Evolutionary conservation across 2,797 vertebrate species (phyloP), one percentile per base, ranked within the genome.

Genomic region (Cirrhinus mrigala): DNA sequence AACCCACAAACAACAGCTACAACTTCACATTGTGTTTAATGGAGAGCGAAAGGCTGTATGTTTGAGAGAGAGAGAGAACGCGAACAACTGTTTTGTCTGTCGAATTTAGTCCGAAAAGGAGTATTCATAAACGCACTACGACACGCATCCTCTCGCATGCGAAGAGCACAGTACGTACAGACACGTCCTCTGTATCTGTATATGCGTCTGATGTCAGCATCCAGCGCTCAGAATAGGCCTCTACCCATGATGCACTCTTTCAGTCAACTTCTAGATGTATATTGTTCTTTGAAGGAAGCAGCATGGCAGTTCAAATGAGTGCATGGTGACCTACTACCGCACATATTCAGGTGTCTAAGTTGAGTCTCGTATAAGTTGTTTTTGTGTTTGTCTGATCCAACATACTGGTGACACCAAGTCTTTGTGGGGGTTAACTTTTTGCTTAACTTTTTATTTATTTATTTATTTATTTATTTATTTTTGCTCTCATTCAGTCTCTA

Each of bases 401-500:
- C 27, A 6, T n/a, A 22, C n/a, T 29, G 20, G 12, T 46, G 50
- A 27, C n/a, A 20, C 18, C 5, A 29, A 44, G 75, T 78, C 75
- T 78, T 58, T 58, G 56, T 60, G 40, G 27, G 54, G 40, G 70
- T 64, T 50, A n/a, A 27, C 27, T 20, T 54, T 83, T 75, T 54
- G 37, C 44, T 54, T 66, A 27, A 89, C 70, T 89, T 60, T 89
- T 46, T 29, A 29, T 29, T 29, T 29, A 29, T 29, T 40, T 40
- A 4, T 7, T 29, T 40, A 6, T 40, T 40, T 40, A 0, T 40
- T 37, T 37, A 6, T 40, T 48, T 76, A 64, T 82, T 79, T 56
- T 70, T n/a, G 85, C 56, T 68, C 22, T 88, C 66, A 78, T 54
- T 90, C 80, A 88, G 40, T 83, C 64, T 58, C 73, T 68, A 22